These are phyloP conservation scores for Chrysogorgia sp. DNA, from an alignment of 92 coral and sea anemone species.

Conservation along the genomic window DNA sequence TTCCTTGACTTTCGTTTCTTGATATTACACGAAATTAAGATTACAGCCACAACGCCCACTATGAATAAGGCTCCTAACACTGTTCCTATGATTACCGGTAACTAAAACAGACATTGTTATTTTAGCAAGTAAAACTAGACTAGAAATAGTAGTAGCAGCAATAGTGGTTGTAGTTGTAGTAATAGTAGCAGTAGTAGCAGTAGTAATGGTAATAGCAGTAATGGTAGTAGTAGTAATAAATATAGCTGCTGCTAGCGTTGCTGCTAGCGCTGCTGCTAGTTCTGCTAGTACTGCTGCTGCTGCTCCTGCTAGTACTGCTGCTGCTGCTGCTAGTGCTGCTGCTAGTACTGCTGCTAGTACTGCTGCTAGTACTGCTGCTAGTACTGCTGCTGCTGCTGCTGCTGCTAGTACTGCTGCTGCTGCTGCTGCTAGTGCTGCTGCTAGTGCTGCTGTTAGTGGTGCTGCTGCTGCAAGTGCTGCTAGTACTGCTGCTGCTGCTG, in stretches of 20 bases:
- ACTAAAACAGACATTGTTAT: not conserved
- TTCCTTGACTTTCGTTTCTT: slow-evolving; percentile 21
- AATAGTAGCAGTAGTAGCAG: no score
- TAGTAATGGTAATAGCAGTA: no score
- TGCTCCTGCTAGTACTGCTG: not conserved
- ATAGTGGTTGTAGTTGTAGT: no score
- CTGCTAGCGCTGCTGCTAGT: no score
- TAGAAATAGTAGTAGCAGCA: no score
- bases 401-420: not conserved
- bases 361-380: not conserved
- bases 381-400: not conserved
- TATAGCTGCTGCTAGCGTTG: no score
- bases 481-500: not conserved
- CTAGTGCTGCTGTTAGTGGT: not conserved
- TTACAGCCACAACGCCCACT: not conserved
- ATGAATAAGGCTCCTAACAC: slow-evolving; percentile 4
- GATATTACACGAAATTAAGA: slow-evolving; percentile 2
- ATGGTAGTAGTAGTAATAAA: no score
- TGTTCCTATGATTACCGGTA: slow-evolving; percentile 19
- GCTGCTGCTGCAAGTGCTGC: not conserved
- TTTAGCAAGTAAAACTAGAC: not conserved
- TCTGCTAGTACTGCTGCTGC: no score
- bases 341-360: not conserved
- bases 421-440: not conserved
- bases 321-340: not conserved